phyloP scores from a whole-genome alignment of 2,888 invertebrate genomes.

The Elegia similella region DNA sequence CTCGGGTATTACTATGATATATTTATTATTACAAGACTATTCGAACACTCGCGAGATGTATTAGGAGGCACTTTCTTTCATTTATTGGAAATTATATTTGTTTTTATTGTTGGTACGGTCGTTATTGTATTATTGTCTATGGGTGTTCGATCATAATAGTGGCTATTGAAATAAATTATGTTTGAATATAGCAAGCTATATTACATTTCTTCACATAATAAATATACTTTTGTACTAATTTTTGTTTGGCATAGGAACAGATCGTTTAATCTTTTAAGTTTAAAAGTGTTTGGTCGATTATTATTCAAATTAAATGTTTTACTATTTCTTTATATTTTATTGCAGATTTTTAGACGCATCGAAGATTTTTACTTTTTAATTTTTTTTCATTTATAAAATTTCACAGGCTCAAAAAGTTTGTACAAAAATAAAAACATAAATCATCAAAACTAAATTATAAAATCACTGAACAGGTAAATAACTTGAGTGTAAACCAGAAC shows the following conservation, averaged over 20 bases:
- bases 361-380: too few relatives aligned
- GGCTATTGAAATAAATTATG: slow-evolving; percentile 3
- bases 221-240: neutral
- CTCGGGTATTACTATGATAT: slow-evolving; percentile 74
- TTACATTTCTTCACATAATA: neutral
- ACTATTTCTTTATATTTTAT: too few relatives aligned
- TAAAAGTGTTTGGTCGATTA: too few relatives aligned
- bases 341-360: too few relatives aligned
- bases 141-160: neutral
- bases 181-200: neutral
- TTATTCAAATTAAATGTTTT: too few relatives aligned
- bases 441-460: too few relatives aligned
- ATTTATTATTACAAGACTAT: slow-evolving; percentile 76
- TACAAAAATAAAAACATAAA: too few relatives aligned
- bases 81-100: slow-evolving; percentile 48
- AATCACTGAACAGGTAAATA: too few relatives aligned
- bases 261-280: too few relatives aligned
- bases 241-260: neutral
- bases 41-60: slow-evolving; percentile 72
- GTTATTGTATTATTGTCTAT: slow-evolving; percentile 13
- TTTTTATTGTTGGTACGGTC: slow-evolving; percentile 33
- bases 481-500: too few relatives aligned
- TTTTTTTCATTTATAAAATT: too few relatives aligned
- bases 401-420: too few relatives aligned
- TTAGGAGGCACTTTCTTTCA: slow-evolving; percentile 51